phyloP scores from a whole-genome alignment of 2,888 invertebrate genomes.

The Graphium colonna region DNA sequence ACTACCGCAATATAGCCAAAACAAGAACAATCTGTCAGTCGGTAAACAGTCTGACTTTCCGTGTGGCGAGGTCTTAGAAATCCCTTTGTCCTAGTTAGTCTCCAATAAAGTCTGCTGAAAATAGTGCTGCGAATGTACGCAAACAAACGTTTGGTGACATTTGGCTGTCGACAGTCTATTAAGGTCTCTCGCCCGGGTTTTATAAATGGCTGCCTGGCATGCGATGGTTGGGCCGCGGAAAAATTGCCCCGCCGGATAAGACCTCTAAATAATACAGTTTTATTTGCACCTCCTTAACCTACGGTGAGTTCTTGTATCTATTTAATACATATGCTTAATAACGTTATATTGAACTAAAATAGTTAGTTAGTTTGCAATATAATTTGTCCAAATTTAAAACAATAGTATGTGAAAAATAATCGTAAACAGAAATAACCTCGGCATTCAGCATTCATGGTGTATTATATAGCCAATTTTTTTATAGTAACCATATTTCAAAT shows the following conservation, averaged over 20 bases:
- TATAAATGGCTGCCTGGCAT: conserved; percentile 70
- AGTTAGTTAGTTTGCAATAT: no score
- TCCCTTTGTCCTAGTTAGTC: conserved; percentile 31
- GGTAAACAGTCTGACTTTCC: no score
- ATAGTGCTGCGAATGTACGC: conserved; percentile 52
- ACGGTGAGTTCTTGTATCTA: no score
- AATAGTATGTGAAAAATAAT: no score
- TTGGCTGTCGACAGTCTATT: conserved; percentile 76
- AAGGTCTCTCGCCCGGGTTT: conserved; percentile 67
- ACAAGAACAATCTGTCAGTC: no score
- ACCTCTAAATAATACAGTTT: conserved; percentile 61
- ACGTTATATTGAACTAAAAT: no score
- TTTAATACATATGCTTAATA: no score
- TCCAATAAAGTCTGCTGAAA: conserved; percentile 53
- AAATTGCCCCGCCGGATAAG: conserved; percentile 48
- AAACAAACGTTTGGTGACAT: conserved; percentile 73
- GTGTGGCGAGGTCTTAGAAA: not conserved
- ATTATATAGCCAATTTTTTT: no score
- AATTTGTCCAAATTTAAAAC: no score
- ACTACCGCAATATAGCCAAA: not conserved
- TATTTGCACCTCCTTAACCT: conserved; percentile 31
- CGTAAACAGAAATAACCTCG: no score
- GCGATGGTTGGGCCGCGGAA: conserved; percentile 59
- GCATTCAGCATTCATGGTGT: no score
- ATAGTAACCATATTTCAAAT: no score